Evolutionary conservation across 2,113 vertebrate genomes (phyloP).

Genomic region (Lucifuga dentata): DNA sequence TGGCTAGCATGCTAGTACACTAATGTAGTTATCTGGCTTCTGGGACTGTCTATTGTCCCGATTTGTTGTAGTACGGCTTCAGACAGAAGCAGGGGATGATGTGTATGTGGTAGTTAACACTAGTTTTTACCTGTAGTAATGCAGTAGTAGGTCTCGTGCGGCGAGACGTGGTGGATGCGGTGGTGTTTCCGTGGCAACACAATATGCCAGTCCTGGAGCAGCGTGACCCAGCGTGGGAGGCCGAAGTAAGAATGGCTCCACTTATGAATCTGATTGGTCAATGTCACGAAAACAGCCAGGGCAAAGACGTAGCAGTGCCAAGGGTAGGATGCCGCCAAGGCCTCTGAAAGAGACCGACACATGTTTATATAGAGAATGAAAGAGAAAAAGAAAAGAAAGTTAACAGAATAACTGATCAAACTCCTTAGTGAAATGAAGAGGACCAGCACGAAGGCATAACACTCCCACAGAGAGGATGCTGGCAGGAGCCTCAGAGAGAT

Average conservation of each 20-base stretch:
- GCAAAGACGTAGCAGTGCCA: conserved; percentile 84
- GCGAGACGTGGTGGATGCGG: conserved; percentile 84
- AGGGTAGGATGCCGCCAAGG: conserved; percentile 76
- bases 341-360: conserved; percentile 64
- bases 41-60: no score
- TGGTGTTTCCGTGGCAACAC: conserved; percentile 85
- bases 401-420: conserved; percentile 49
- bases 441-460: conserved; percentile 37
- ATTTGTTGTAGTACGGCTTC: no score
- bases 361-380: background rate
- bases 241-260: conserved; percentile 86
- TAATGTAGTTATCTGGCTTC: no score
- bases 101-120: background rate
- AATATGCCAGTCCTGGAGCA: conserved; percentile 83
- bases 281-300: conserved; percentile 81
- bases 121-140: conserved; percentile 82
- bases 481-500: conserved; percentile 15
- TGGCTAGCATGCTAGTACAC: no score
- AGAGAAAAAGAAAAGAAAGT: conserved; percentile 6
- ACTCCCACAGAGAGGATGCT: conserved; percentile 60
- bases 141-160: conserved; percentile 86
- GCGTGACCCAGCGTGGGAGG: conserved; percentile 81
- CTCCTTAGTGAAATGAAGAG: conserved; percentile 41
- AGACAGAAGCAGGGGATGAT: background rate
- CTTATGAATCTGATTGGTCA: conserved; percentile 88